Evolutionary conservation across 2,888 invertebrate species (phyloP).

Genomic region (Creontiades dilutus): DNA sequence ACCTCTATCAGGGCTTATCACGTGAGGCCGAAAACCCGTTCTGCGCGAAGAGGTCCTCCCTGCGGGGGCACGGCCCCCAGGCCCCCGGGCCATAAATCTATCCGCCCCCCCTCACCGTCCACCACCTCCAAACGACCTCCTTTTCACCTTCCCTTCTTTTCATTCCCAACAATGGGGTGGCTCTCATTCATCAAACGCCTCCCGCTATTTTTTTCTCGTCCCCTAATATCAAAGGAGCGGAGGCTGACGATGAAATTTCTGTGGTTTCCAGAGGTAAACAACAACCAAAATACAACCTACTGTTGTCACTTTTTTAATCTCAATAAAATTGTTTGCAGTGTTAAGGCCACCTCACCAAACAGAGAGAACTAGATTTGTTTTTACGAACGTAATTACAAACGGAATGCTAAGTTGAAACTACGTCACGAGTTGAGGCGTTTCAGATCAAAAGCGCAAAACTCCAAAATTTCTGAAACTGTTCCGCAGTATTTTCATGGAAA

Average conservation of each 20-base stretch:
- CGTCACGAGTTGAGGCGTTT: no score
- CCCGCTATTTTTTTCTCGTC: neutral
- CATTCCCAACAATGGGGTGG: neutral
- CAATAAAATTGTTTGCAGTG: no score
- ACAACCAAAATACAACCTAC: neutral
- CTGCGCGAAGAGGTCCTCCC: slow-evolving; percentile 10
- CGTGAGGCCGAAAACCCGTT: neutral
- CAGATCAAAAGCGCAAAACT: no score
- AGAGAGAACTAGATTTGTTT: no score
- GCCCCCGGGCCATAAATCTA: neutral
- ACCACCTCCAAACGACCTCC: slow-evolving; percentile 6
- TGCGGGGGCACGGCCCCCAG: neutral
- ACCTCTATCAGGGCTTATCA: slow-evolving; percentile 29
- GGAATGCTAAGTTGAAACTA: no score
- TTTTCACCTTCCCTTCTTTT: slow-evolving; percentile 36
- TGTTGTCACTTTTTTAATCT: no score
- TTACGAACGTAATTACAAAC: no score
- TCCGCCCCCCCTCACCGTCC: neutral
- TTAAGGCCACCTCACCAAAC: no score
- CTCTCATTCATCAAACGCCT: slow-evolving; percentile 27
- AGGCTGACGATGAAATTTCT: no score
- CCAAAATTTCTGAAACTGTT: no score
- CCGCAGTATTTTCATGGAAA: no score
- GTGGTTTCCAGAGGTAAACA: slow-evolving; percentile 2
- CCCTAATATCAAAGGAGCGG: neutral